phyloP scores from a whole-genome alignment of 1,140 invertebrate species.

The Argopecten irradians region DNA sequence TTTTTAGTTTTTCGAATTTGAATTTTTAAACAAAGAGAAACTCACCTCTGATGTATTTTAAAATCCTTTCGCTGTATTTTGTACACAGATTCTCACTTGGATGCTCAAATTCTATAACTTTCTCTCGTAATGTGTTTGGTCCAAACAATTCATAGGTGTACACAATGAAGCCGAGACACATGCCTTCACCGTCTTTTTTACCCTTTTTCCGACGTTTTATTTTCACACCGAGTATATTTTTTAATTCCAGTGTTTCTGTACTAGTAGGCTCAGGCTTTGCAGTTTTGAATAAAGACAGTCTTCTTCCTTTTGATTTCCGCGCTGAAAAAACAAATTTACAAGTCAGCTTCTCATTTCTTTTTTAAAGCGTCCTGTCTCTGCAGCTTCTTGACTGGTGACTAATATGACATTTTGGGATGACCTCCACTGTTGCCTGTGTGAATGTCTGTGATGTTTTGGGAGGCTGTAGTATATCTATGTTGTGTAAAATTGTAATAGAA shows the following conservation, averaged over 20 bases:
- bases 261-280: neutral
- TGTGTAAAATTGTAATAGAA: too few relatives aligned
- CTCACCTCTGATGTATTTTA: constrained; percentile 47
- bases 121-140: constrained; percentile 54
- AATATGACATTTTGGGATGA: too few relatives aligned
- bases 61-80: constrained; percentile 54
- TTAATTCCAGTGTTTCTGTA: constrained; percentile 40
- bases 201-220: constrained; percentile 53
- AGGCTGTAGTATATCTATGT: too few relatives aligned
- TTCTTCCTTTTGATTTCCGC: constrained; percentile 52
- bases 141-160: constrained; percentile 56
- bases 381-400: too few relatives aligned
- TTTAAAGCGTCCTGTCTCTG: too few relatives aligned
- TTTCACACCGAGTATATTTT: constrained; percentile 60
- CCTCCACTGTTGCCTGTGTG: too few relatives aligned
- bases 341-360: neutral
- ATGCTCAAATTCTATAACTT: constrained; percentile 65
- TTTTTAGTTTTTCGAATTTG: too few relatives aligned
- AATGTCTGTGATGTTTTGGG: too few relatives aligned
- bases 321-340: constrained; percentile 44
- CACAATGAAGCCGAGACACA: constrained; percentile 62
- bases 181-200: constrained; percentile 55
- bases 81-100: constrained; percentile 65
- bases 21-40: constrained; percentile 3
- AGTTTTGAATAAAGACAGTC: constrained; percentile 38